Percentiles rank a stretch among this genome's conserved stretches.
phyloP scores from a whole-genome alignment of 2,113 vertebrate genomes.

The Pimephales promelas region DNA sequence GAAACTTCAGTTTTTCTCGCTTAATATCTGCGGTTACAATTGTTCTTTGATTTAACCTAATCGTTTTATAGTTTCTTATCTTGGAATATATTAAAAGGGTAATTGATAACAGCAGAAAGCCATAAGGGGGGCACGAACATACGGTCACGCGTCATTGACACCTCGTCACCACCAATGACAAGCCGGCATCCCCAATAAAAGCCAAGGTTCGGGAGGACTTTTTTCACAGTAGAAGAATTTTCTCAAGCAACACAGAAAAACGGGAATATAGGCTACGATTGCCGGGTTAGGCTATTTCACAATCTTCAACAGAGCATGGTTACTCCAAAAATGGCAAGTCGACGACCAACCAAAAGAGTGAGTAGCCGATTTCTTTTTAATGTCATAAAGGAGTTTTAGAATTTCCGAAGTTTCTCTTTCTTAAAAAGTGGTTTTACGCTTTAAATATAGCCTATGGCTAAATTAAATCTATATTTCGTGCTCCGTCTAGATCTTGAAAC shows the following conservation, averaged over 20 bases:
- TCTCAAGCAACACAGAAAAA: background rate
- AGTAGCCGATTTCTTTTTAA: constrained; percentile 3
- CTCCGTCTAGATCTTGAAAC: constrained; percentile 67
- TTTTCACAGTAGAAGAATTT: background rate
- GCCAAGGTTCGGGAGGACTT: background rate
- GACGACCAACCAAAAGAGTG: constrained; percentile 49
- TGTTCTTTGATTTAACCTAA: background rate
- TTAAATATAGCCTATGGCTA: background rate
- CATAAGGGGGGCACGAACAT: background rate
- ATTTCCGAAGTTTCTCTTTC: background rate
- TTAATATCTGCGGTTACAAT: background rate
- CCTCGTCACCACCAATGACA: constrained; percentile 43
- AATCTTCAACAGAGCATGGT: constrained; percentile 33
- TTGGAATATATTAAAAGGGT: constrained; percentile 17
- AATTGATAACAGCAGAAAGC: background rate
- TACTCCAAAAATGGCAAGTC: constrained; percentile 48
- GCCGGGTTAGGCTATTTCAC: background rate
- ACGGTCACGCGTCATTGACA: constrained; percentile 24
- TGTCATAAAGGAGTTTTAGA: background rate
- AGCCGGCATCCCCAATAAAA: constrained; percentile 18
- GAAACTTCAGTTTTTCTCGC: too few species aligned
- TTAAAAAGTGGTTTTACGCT: background rate
- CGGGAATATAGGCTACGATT: background rate
- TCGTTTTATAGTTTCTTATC: constrained; percentile 41
- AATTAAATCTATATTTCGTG: background rate